Conservation (phyloP, 1,140 invertebrate genomes). For the Drosophila prosaltans region DNA sequence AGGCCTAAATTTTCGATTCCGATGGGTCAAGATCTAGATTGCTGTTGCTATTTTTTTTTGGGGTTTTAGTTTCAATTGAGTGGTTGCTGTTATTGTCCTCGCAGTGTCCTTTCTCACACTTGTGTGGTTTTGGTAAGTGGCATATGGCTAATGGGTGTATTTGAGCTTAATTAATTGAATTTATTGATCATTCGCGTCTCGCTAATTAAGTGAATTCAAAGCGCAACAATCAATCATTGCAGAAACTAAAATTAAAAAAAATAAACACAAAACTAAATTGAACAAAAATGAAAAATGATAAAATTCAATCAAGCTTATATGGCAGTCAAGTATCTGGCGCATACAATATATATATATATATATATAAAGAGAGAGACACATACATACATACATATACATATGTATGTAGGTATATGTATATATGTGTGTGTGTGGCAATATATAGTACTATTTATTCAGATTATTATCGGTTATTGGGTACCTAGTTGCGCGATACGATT, state of each 20-base stretch:
- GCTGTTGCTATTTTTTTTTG: not conserved
- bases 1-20: not conserved
- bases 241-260: constrained; percentile 29
- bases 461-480: constrained; percentile 48
- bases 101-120: not conserved
- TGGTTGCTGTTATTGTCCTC: not conserved
- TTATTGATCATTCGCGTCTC: constrained; percentile 66
- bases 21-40: not conserved
- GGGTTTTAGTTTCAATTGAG: not conserved
- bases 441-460: constrained; percentile 29
- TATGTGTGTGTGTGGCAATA: not conserved
- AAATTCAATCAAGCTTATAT: constrained; percentile 66
- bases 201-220: constrained; percentile 76
- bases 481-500: constrained; percentile 82
- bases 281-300: constrained; percentile 39
- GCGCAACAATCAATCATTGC: constrained; percentile 73
- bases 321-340: constrained; percentile 73
- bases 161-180: constrained; percentile 21
- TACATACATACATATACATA: constrained; percentile 35
- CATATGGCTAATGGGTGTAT: constrained; percentile 15
- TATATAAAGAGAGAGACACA: constrained; percentile 17
- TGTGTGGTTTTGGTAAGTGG: not conserved
- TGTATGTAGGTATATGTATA: constrained; percentile 37
- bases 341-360: constrained; percentile 44
- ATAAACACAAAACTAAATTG: constrained; percentile 28